Conservation (phyloP, 2,888 invertebrate genomes). For the Leptarthrus brevirostris region DNA sequence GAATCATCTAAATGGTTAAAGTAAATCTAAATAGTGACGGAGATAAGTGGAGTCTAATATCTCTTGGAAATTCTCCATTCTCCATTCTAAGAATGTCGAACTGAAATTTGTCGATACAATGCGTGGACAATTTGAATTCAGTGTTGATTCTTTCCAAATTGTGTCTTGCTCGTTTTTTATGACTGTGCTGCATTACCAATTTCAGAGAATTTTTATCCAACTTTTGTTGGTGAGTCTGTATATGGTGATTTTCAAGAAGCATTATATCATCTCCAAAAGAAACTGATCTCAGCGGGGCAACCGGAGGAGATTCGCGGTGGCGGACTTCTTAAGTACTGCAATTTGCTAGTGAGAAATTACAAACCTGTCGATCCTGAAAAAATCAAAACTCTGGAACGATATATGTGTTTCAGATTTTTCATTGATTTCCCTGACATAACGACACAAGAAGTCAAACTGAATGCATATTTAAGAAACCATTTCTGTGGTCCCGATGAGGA, state of each 20-base stretch:
- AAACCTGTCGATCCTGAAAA: conserved; percentile 88
- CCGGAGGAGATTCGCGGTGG: conserved; percentile 99
- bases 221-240: conserved; percentile 95
- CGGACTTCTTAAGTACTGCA: conserved; percentile 98
- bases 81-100: conserved; percentile 97
- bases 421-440: conserved; percentile 98
- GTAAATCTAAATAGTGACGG: conserved; percentile 89
- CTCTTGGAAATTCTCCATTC: conserved; percentile 93
- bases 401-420: conserved; percentile 99
- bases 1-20: conserved; percentile 99
- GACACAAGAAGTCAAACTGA: conserved; percentile 94
- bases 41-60: conserved; percentile 98
- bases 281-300: conserved; percentile 96
- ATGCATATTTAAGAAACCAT: conserved; percentile 97
- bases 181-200: conserved; percentile 92
- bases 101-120: conserved; percentile 99
- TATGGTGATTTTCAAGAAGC: conserved; percentile 98
- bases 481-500: conserved; percentile 92
- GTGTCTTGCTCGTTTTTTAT: conserved; percentile 94
- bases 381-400: conserved; percentile 94
- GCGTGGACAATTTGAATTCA: conserved; percentile 99
- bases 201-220: conserved; percentile 95
- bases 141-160: conserved; percentile 99
- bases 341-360: conserved; percentile 94
- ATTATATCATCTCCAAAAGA: conserved; percentile 93